Percentiles rank a stretch among this genome's conserved stretches.
phyloP scores from a whole-genome alignment of 2,113 vertebrate genomes.

The Ammodramus savannarum region DNA sequence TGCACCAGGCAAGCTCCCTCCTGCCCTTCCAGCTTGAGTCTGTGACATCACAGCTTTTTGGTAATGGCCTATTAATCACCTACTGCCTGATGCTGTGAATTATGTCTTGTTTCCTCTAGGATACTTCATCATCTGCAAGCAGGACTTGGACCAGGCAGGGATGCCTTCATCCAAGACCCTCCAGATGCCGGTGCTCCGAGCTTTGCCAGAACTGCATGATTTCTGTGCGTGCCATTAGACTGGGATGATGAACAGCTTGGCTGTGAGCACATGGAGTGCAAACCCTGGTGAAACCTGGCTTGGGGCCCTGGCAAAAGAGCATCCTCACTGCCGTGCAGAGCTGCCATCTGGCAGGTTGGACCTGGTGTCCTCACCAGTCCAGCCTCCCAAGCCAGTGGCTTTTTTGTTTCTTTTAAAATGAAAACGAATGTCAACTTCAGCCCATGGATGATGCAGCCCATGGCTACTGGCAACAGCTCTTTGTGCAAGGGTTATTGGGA shows the following conservation, averaged over 20 bases:
- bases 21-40: neutral
- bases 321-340: neutral
- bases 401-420: neutral
- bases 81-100: neutral
- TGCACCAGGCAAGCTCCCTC: neutral
- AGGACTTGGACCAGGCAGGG: neutral
- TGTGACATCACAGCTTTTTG: neutral
- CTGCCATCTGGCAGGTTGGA: neutral
- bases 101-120: neutral
- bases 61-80: slow-evolving; percentile 35
- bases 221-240: neutral
- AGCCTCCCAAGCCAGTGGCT: neutral
- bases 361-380: neutral
- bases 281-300: neutral
- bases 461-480: neutral
- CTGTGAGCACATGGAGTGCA: neutral
- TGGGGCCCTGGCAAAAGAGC: rapidly evolving
- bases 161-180: neutral
- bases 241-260: neutral
- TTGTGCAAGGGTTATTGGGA: neutral
- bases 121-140: neutral
- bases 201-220: neutral
- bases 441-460: neutral
- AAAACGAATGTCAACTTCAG: neutral
- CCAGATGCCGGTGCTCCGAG: neutral